Evolutionary conservation across 1,140 invertebrate genomes (phyloP), one percentile per base, ranked within the genome.

Genomic region (Zophobas atratus): DNA sequence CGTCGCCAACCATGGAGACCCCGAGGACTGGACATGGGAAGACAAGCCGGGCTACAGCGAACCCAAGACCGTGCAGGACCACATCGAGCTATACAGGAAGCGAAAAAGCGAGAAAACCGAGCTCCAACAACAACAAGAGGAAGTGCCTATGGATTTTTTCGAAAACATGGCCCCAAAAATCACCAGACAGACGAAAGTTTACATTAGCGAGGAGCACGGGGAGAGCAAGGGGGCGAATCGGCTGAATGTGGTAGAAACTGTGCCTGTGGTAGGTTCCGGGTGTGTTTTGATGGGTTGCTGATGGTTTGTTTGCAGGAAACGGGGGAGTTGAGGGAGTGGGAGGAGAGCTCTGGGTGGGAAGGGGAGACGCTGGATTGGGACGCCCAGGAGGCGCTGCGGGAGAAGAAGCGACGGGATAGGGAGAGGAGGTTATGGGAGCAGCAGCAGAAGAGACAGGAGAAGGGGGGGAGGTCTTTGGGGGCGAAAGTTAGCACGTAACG

Each of bases 111-210:
- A 79, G 3, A 57, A 60, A 70, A 51, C 79, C 39, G 86, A 85
- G 79, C 57, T 84, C 38, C 36, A 81, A n/a, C 84, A 86, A 20
- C 72, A 81, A 36, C 36, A 77, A 2, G 81, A 84, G 3, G 86
- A 89, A 49, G 86, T 88, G 34, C 82, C 83, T 71, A 75, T 85
- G 1, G 87, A 90, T 79, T 89, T 89, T 48, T 90, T 90, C 81
- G 84, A 89, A 86, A 86, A 90, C 77, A 90, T 90, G 89, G 85
- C 88, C 36, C 89, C 89, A 76, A 85, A 84, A 80, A 90, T 90
- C 39, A 90, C 88, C 1, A 87, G 79, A 67, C 89, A 89, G 78
- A 86, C 83, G 6, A 90, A 89, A 84, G 71, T 90, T 77, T 63
- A 89, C 51, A 81, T 90, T 38, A 86, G 81, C 70, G 82, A 85